Percentiles rank a stretch among this genome's conserved stretches.
Evolutionary conservation across 2,797 vertebrate species (phyloP).

Genomic region (Perodicticus potto): DNA sequence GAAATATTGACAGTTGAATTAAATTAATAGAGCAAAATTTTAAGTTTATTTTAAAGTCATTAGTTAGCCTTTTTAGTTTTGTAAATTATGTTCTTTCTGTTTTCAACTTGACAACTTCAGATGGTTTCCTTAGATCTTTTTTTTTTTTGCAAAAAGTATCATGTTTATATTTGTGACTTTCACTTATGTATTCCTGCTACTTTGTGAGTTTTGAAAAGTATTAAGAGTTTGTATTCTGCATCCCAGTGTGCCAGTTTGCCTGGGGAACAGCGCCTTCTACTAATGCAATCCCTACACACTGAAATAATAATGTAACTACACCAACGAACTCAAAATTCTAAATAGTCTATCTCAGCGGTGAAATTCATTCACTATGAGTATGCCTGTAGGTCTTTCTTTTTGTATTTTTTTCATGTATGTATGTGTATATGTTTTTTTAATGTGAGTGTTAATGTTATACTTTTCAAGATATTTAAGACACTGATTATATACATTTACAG

Average conservation of each 20-base stretch:
- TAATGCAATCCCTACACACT: conserved; percentile 10
- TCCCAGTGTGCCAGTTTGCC: background rate
- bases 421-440: background rate
- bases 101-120: conserved; percentile 13
- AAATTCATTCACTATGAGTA: background rate
- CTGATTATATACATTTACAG: background rate
- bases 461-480: background rate
- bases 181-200: background rate
- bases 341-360: background rate
- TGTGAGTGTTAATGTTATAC: background rate
- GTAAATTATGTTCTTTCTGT: conserved; percentile 25
- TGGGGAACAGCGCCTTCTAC: background rate
- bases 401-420: background rate
- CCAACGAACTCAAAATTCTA: background rate
- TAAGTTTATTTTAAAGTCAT: background rate
- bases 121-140: background rate
- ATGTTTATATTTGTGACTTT: background rate
- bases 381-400: background rate
- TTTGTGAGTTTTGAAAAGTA: conserved; percentile 10
- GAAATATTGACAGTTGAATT: background rate
- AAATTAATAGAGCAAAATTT: background rate
- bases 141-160: background rate
- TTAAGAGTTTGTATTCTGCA: background rate
- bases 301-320: background rate
- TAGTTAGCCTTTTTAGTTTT: background rate